Conservation (phyloP, 2,888 invertebrate genomes). For the Phymatocera aterrima region DNA sequence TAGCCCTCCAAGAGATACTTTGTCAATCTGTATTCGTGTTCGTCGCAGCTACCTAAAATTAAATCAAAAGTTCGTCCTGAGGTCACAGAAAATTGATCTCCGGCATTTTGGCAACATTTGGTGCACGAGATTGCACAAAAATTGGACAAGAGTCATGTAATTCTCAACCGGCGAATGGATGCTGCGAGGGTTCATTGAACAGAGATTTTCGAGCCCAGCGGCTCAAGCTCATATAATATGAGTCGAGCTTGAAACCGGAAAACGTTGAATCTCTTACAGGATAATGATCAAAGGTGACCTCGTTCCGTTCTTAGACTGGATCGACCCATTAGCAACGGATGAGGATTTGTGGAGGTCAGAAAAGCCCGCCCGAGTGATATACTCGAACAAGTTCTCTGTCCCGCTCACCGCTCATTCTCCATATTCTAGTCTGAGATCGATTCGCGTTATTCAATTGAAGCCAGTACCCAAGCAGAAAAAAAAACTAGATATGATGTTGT, state of each 20-base stretch:
- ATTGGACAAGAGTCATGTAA: no score
- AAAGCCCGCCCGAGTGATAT: slow-evolving; percentile 15
- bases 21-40: slow-evolving; percentile 85
- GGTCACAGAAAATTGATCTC: no score
- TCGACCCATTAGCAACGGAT: slow-evolving; percentile 21
- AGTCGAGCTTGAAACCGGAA: background rate
- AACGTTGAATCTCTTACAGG: background rate
- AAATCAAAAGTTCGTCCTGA: background rate
- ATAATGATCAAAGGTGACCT: slow-evolving; percentile 22
- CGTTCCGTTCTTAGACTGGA: slow-evolving; percentile 22
- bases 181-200: no score
- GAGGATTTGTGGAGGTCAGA: slow-evolving; percentile 23
- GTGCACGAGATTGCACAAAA: background rate
- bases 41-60: slow-evolving; percentile 74
- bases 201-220: background rate
- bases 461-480: background rate
- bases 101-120: background rate
- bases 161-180: no score
- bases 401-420: background rate
- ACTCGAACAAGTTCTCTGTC: background rate
- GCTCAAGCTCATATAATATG: background rate
- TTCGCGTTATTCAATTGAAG: background rate
- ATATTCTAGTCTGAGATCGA: background rate
- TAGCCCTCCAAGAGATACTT: slow-evolving; percentile 85
- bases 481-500: background rate